These are phyloP conservation scores for Salvelinus namaycush DNA, from an alignment of 2,113 vertebrate species.

Conservation along the genomic window DNA sequence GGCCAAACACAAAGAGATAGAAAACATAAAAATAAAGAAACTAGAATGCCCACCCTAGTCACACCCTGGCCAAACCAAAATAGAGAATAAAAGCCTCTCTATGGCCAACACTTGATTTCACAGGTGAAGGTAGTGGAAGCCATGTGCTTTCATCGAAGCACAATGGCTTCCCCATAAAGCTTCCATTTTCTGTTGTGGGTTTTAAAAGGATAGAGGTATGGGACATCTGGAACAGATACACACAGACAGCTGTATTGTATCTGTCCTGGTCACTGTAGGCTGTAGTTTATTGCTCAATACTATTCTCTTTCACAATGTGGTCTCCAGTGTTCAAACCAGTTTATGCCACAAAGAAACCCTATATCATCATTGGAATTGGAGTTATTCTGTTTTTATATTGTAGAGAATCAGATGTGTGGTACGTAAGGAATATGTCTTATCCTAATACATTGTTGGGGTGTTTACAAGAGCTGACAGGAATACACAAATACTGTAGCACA, in stretches of 20 bases:
- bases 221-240: slow-evolving; percentile 41
- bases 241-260: slow-evolving; percentile 40
- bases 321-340: background rate
- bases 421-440: too few relatives aligned
- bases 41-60: too few relatives aligned
- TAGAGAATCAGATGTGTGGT: background rate
- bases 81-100: too few relatives aligned
- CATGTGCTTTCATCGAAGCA: background rate
- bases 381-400: background rate
- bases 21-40: too few relatives aligned
- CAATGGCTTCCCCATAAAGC: slow-evolving; percentile 9
- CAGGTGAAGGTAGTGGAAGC: background rate
- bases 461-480: too few relatives aligned
- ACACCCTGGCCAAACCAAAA: too few relatives aligned
- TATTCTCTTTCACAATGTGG: background rate
- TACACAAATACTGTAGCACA: too few relatives aligned
- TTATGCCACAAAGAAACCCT: background rate
- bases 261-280: slow-evolving; percentile 41
- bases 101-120: slow-evolving; percentile 1
- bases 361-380: too few relatives aligned
- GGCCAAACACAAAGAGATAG: too few relatives aligned
- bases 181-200: slow-evolving; percentile 26
- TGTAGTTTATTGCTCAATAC: background rate
- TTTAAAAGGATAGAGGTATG: slow-evolving; percentile 23
- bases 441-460: too few relatives aligned